phyloP scores from a whole-genome alignment of 2,113 vertebrate species.

The Trichechus manatus region DNA sequence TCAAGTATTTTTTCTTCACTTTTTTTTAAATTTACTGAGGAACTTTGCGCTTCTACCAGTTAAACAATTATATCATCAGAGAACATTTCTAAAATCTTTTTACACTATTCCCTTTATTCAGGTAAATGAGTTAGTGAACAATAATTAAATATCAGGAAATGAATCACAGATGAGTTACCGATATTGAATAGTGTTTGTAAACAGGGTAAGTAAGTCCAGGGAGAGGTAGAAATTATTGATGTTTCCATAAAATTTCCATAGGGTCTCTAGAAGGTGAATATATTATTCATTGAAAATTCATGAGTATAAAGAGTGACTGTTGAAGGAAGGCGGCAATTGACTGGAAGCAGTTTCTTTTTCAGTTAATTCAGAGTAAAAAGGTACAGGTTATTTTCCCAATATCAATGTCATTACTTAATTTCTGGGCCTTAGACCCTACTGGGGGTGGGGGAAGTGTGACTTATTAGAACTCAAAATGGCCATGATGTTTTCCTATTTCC shows the following conservation, averaged over 20 bases:
- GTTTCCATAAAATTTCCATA: slow-evolving; percentile 67
- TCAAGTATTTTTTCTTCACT: slow-evolving; percentile 18
- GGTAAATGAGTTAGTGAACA: slow-evolving; percentile 67
- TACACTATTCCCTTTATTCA: slow-evolving; percentile 45
- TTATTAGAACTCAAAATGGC: not conserved
- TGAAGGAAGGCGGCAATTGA: not conserved
- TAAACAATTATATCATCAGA: slow-evolving; percentile 60
- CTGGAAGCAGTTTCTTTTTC: not conserved
- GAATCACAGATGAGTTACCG: slow-evolving; percentile 65
- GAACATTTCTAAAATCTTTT: slow-evolving; percentile 48
- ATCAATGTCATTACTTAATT: not conserved
- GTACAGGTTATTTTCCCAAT: not conserved
- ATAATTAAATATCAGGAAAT: slow-evolving; percentile 81
- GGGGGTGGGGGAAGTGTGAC: not conserved
- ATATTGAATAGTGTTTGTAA: slow-evolving; percentile 78
- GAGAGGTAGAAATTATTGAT: slow-evolving; percentile 74
- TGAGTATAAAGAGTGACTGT: not conserved
- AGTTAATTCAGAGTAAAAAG: not conserved
- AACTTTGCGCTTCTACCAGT: not conserved
- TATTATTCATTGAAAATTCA: slow-evolving; percentile 43
- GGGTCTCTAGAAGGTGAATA: slow-evolving; percentile 51
- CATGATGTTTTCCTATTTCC: not conserved
- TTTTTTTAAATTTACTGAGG: slow-evolving; percentile 21
- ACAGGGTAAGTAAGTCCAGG: slow-evolving; percentile 75
- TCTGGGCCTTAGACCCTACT: not conserved